Conservation (phyloP, 53 echinoderm and acorn worm species). For the Paracentrotus lividus region DNA sequence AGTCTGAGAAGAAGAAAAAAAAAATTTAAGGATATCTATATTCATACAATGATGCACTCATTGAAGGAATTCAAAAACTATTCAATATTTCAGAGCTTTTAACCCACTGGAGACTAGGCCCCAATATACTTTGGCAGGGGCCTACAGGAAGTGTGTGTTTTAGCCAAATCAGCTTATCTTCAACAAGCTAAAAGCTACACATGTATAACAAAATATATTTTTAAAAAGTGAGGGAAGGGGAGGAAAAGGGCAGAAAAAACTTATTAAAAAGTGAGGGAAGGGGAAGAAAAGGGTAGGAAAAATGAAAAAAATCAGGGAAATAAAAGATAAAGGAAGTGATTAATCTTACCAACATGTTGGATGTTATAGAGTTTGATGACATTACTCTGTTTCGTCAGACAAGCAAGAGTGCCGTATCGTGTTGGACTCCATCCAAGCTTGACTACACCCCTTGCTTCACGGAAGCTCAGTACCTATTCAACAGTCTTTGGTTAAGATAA, state of each 20-base stretch:
- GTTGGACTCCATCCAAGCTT: conserved; percentile 96
- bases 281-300: neutral
- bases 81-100: no score
- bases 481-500: conserved; percentile 5
- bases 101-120: no score
- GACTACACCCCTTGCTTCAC: conserved; percentile 81
- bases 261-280: neutral
- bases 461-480: conserved; percentile 82
- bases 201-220: neutral
- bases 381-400: conserved; percentile 85
- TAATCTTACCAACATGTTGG: conserved; percentile 94
- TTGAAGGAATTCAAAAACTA: no score
- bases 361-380: conserved; percentile 93
- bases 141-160: no score
- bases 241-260: neutral
- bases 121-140: no score
- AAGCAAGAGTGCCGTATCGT: conserved; percentile 83
- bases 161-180: no score
- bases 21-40: no score
- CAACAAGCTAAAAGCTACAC: no score
- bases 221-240: neutral
- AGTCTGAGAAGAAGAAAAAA: neutral
- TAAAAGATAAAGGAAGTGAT: no score
- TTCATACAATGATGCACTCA: no score
- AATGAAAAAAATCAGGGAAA: neutral